These are phyloP conservation scores for Brevimyrus niger DNA, from an alignment of 2,113 vertebrate genomes.

Conservation along the genomic window DNA sequence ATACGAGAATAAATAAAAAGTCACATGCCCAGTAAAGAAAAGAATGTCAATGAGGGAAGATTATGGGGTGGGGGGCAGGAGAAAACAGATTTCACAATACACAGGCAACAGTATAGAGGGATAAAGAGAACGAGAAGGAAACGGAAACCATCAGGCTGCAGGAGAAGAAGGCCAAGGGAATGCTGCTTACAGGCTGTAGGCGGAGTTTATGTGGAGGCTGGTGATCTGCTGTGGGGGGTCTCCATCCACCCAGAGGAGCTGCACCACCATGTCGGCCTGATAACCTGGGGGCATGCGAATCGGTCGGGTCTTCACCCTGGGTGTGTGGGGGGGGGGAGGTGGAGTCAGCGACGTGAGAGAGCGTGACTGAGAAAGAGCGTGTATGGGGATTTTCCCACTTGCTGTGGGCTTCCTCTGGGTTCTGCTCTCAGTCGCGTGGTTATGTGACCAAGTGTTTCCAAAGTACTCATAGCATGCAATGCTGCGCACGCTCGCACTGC, in stretches of 20 bases:
- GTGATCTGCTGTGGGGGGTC: constrained; percentile 93
- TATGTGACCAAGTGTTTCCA: neutral
- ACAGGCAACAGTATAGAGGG: neutral
- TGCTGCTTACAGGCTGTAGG: constrained; percentile 93
- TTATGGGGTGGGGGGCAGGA: neutral
- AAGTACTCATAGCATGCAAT: neutral
- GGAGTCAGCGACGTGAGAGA: neutral
- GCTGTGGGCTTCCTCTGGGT: neutral
- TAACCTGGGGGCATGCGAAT: constrained; percentile 87
- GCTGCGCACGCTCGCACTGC: neutral
- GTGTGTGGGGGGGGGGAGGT: neutral
- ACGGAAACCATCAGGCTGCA: neutral
- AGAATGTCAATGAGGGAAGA: constrained; percentile 47
- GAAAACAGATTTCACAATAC: neutral
- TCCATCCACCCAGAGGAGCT: constrained; percentile 87
- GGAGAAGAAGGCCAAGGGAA: neutral
- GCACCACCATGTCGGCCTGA: constrained; percentile 89
- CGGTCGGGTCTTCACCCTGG: constrained; percentile 77
- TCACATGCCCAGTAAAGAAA: neutral
- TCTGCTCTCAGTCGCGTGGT: neutral
- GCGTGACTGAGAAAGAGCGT: neutral
- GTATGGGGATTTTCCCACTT: neutral
- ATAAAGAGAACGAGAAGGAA: neutral
- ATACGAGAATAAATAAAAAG: neutral
- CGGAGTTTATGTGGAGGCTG: constrained; percentile 86